Percentiles rank a stretch among this genome's conserved stretches.
Evolutionary conservation across 1,140 invertebrate genomes (phyloP).

Genomic region (Littorina saxatilis): DNA sequence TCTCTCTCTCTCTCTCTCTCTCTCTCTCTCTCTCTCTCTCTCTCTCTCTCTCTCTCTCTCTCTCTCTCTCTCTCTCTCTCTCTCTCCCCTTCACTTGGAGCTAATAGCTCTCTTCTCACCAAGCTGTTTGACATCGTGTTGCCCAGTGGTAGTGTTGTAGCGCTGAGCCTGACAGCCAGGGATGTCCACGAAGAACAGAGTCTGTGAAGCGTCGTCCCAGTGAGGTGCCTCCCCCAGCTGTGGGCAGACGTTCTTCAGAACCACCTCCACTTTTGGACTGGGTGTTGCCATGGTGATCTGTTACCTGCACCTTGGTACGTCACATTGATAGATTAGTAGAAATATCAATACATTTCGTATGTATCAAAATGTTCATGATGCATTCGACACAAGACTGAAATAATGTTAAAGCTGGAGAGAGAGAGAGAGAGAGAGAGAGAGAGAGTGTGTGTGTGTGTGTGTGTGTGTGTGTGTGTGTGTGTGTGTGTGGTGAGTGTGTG

Average conservation of each 20-base stretch:
- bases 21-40: not conserved
- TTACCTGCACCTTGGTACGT: no score
- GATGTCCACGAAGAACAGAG: slow-evolving; percentile 84
- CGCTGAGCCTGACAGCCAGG: slow-evolving; percentile 78
- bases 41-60: not conserved
- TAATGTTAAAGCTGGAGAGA: no score
- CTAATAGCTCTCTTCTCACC: not conserved
- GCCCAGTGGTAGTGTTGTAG: slow-evolving; percentile 78
- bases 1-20: not conserved
- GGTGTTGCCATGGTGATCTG: no score
- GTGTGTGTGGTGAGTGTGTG: no score
- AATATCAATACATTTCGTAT: no score
- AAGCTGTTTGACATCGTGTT: no score
- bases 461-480: no score
- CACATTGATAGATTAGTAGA: no score
- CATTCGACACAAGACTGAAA: no score
- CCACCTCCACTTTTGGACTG: slow-evolving; percentile 24
- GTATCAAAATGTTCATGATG: no score
- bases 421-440: no score
- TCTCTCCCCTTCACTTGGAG: not conserved
- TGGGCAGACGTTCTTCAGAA: slow-evolving; percentile 39
- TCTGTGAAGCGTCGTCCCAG: slow-evolving; percentile 81
- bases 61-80: slow-evolving; percentile 6
- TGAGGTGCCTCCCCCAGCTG: slow-evolving; percentile 78
- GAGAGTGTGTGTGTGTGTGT: no score